A percentile compares a stretch with the other conserved stretches of the same genome.
Conservation (phyloP, 2,888 invertebrate species). For the Lampropteryx suffumata region DNA sequence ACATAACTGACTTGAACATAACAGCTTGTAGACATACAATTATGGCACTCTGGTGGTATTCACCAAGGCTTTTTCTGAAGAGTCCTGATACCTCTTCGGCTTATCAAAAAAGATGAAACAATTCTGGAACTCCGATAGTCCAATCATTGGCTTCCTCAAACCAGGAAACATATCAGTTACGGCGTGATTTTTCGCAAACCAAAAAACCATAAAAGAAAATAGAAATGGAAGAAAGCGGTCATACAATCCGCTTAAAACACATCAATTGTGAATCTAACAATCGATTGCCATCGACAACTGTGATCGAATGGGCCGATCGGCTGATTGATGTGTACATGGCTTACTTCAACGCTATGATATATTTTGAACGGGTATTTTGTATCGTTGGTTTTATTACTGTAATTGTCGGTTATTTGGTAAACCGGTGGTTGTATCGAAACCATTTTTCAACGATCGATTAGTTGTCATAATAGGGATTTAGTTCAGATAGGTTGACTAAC, state of each 20-base stretch:
- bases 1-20: too few relatives aligned
- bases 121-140: background rate
- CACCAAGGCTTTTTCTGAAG: too few relatives aligned
- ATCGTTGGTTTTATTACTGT: background rate
- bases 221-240: constrained; percentile 17
- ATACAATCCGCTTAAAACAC: constrained; percentile 20
- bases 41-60: too few relatives aligned
- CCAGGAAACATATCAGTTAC: background rate
- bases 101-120: background rate
- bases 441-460: too few relatives aligned
- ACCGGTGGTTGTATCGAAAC: too few relatives aligned
- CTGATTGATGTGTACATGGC: constrained; percentile 25
- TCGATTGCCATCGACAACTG: constrained; percentile 21
- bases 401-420: too few relatives aligned
- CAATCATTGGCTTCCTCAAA: background rate
- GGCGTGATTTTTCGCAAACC: background rate
- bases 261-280: constrained; percentile 22
- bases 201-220: constrained; percentile 14
- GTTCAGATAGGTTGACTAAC: too few relatives aligned
- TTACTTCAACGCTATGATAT: constrained; percentile 8
- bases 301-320: constrained; percentile 23
- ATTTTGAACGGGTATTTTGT: constrained; percentile 9
- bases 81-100: too few relatives aligned
- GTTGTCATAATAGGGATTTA: too few relatives aligned
- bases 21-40: too few relatives aligned